A percentile compares a stretch with the other conserved stretches of the same genome.
Conservation (phyloP, 2,888 invertebrate species). For the Microplitis deprimator region DNA sequence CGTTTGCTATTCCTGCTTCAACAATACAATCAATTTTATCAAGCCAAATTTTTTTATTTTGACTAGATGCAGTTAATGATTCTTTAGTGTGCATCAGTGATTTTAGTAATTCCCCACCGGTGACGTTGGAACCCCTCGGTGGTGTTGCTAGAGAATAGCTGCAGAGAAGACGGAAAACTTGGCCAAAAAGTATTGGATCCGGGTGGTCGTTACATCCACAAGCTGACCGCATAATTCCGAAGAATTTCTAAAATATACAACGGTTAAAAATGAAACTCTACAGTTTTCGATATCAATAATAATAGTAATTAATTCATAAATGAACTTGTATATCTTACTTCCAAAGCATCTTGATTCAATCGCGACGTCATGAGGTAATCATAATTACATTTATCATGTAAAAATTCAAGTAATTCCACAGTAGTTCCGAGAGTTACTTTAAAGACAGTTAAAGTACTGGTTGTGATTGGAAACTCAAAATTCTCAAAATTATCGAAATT, state of each 20-base stretch:
- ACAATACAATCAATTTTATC: no score
- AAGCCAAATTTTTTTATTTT: no score
- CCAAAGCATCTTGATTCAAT: no score
- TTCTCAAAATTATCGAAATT: no score
- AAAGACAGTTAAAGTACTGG: no score
- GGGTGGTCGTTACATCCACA: conserved; percentile 49
- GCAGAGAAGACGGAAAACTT: conserved; percentile 43
- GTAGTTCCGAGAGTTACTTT: no score
- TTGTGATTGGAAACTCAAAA: no score
- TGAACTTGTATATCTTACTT: no score
- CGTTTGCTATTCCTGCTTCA: no score
- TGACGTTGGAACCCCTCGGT: conserved; percentile 47
- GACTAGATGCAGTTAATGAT: conserved; percentile 8
- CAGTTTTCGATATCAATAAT: conserved; percentile 6
- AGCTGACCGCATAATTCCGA: conserved; percentile 42
- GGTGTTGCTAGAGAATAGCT: conserved; percentile 47
- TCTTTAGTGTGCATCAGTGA: conserved; percentile 33
- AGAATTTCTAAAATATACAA: conserved; percentile 31
- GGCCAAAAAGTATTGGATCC: conserved; percentile 46
- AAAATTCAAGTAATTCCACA: no score
- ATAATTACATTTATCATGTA: no score
- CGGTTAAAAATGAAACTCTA: background rate
- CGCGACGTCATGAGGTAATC: no score
- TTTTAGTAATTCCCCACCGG: conserved; percentile 18
- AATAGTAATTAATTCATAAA: conserved; percentile 2